Percentiles rank a stretch among this genome's conserved stretches.
These are phyloP conservation scores for Sinhomidia bicolor DNA, from an alignment of 2,888 invertebrate species.

Conservation along the genomic window DNA sequence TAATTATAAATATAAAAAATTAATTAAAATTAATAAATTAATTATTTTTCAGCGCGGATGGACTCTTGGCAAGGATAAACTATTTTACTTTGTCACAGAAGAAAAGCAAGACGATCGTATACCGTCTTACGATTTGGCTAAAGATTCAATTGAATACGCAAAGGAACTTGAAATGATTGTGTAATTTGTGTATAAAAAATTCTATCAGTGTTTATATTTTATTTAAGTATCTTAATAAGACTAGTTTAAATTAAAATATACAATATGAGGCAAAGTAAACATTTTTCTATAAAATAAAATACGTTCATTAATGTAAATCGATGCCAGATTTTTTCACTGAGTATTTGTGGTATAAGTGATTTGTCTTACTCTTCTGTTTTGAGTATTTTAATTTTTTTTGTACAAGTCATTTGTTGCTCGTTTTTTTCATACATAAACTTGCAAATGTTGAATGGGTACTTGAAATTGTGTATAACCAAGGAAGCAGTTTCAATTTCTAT, in stretches of 20 bases:
- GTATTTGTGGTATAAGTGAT: no score
- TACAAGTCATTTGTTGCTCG: no score
- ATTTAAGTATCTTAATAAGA: neutral
- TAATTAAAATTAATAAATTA: no score
- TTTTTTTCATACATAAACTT: no score
- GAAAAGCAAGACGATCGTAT: slow-evolving; percentile 90
- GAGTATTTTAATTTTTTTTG: no score
- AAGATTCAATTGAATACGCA: slow-evolving; percentile 98
- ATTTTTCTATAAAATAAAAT: neutral
- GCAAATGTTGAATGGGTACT: no score
- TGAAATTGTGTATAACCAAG: no score
- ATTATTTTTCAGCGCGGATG: slow-evolving; percentile 74
- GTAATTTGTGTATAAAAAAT: slow-evolving; percentile 83
- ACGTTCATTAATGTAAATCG: neutral
- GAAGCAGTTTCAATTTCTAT: no score
- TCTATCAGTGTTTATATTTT: neutral
- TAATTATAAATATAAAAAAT: no score
- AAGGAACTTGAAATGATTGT: slow-evolving; percentile 99
- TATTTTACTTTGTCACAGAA: slow-evolving; percentile 91
- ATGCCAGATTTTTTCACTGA: neutral
- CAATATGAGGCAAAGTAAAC: neutral
- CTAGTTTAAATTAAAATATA: neutral
- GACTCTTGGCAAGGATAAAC: slow-evolving; percentile 87
- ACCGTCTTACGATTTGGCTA: slow-evolving; percentile 94
- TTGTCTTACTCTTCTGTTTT: no score